phyloP scores from a whole-genome alignment of 30 jellyfish, hydroid and myxozoan genomes.

The Turritopsis rubra region DNA sequence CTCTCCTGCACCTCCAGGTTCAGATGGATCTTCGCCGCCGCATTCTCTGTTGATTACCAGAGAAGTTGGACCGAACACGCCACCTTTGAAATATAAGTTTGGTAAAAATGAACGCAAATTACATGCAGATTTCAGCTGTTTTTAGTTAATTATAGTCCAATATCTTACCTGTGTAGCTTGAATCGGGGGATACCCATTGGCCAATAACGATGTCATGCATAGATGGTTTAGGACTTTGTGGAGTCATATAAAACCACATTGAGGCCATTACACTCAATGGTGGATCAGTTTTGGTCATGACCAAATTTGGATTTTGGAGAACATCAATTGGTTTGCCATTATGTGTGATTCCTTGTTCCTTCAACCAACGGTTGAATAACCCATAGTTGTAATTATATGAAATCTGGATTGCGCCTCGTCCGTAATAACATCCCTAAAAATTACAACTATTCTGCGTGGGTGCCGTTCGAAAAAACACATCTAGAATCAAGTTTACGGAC shows the following conservation, averaged over 20 bases:
- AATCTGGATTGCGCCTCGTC: constrained; percentile 93
- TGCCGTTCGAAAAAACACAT: too few relatives aligned
- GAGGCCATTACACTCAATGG: constrained; percentile 92
- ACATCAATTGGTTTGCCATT: constrained; percentile 73
- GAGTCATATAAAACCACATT: constrained; percentile 92
- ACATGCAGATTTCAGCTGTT: neutral
- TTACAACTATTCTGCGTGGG: neutral
- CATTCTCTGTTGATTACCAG: constrained; percentile 86
- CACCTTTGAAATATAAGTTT: constrained; percentile 55
- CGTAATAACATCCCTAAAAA: constrained; percentile 72
- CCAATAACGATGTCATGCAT: constrained; percentile 94
- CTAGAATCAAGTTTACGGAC: neutral
- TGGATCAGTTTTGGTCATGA: constrained; percentile 86
- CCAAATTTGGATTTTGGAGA: constrained; percentile 64
- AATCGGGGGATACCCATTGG: constrained; percentile 93
- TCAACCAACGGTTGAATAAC: constrained; percentile 73
- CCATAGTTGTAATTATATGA: constrained; percentile 87
- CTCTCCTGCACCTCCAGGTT: constrained; percentile 95
- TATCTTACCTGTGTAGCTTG: constrained; percentile 38
- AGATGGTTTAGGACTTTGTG: constrained; percentile 92
- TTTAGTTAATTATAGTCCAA: too few relatives aligned
- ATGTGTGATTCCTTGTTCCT: constrained; percentile 69
- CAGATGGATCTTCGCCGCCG: constrained; percentile 81
- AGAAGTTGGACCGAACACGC: constrained; percentile 90
- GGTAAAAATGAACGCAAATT: too few relatives aligned